Percentiles rank a stretch among this genome's conserved stretches.
phyloP scores from a whole-genome alignment of 2,888 invertebrate species.

The Sphaeridia pumilis region DNA sequence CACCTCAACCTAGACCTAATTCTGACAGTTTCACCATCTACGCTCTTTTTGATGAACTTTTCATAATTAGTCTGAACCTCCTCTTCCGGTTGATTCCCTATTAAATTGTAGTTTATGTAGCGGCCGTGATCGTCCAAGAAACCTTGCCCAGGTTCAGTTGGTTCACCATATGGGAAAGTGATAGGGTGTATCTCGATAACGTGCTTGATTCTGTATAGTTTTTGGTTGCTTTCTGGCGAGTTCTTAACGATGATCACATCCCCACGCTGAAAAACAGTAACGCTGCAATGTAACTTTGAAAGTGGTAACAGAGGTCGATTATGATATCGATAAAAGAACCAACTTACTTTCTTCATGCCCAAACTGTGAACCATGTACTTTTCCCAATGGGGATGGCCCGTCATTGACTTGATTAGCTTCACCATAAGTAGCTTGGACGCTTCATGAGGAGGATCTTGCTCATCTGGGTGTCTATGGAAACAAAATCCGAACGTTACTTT shows the following conservation, averaged over 20 bases:
- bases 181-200: conserved; percentile 68
- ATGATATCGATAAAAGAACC: too few relatives aligned
- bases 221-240: conserved; percentile 61
- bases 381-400: conserved; percentile 60
- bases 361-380: conserved; percentile 44
- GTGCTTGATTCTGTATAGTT: conserved; percentile 74
- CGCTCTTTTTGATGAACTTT: conserved; percentile 47
- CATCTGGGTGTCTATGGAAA: conserved; percentile 40
- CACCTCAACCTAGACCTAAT: conserved; percentile 58
- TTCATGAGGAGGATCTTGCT: conserved; percentile 60
- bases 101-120: conserved; percentile 44
- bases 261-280: conserved; percentile 42
- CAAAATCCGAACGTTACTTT: not conserved
- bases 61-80: conserved; percentile 40
- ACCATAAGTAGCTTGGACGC: conserved; percentile 71
- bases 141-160: conserved; percentile 58
- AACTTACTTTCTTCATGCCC: conserved; percentile 47
- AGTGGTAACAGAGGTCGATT: too few relatives aligned
- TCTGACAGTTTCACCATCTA: conserved; percentile 57
- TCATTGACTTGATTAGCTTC: conserved; percentile 55
- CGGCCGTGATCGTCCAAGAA: conserved; percentile 49
- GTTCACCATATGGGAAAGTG: conserved; percentile 67
- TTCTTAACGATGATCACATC: conserved; percentile 67
- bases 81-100: conserved; percentile 42
- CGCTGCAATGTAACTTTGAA: too few relatives aligned